Evolutionary conservation across 23 tunicate genomes (phyloP), one percentile per base, ranked within the genome.

Genomic region (Styela plicata): DNA sequence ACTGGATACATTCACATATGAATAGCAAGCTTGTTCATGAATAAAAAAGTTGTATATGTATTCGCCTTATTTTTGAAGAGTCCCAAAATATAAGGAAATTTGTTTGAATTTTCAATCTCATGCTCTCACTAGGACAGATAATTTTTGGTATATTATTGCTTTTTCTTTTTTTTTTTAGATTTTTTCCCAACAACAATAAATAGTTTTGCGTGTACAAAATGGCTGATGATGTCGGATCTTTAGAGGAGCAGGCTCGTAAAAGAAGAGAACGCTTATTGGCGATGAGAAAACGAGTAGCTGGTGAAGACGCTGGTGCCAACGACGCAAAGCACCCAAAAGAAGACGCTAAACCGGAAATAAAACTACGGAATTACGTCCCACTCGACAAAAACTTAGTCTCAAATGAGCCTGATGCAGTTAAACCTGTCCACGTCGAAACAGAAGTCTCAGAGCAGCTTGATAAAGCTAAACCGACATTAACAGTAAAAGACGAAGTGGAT

Each of bases 171-270:
- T n/a, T n/a, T n/a, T n/a, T n/a, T n/a, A n/a, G n/a, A n/a, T n/a
- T n/a, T n/a, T n/a, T n/a, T n/a, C n/a, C n/a, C n/a, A n/a, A n/a
- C n/a, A n/a, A n/a, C n/a, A n/a, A n/a, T n/a, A n/a, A n/a, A n/a
- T n/a, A n/a, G n/a, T n/a, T n/a, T n/a, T n/a, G n/a, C n/a, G n/a
- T n/a, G 7, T 28, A 25, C 71, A 66, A 66, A 25, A 71, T 71
- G 77, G 32, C 77, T 71, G 37, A 79, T 1, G 37, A 79, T 1
- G 80, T 94, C 23, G 94, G 98, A 10, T 69, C 64, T 22, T 31
- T 94, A 34, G 94, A 94, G 70, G 95, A 89, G 1, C 93, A 82
- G 36, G 98, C 98, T 1, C 62, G 84, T 63, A 89, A 86, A 63
- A 63, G 98, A 36, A 83, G 81, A 35, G 98, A 94, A 63, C 87